phyloP scores from a whole-genome alignment of 2,113 vertebrate genomes.

The Hippocampus barbouri region DNA sequence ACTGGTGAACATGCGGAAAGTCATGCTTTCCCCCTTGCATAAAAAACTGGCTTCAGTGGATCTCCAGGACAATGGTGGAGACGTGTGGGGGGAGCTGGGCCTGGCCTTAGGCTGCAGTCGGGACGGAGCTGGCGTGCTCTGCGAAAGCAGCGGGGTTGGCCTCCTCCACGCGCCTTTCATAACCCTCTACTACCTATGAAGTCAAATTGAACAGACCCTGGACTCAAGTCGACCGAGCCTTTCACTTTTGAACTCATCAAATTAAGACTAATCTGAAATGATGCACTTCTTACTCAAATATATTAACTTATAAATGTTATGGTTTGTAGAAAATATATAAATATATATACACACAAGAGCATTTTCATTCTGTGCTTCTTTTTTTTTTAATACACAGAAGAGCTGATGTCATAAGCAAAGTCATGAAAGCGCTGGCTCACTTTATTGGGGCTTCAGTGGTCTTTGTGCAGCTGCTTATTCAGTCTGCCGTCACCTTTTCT shows the following conservation, averaged over 20 bases:
- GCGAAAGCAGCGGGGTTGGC: constrained; percentile 52
- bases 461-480: constrained; percentile 47
- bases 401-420: no score
- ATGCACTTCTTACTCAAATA: constrained; percentile 70
- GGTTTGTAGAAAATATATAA: constrained; percentile 57
- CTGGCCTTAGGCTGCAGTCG: constrained; percentile 67
- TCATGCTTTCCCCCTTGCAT: constrained; percentile 22
- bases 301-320: constrained; percentile 70
- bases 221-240: not conserved
- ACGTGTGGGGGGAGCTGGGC: constrained; percentile 56
- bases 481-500: constrained; percentile 7
- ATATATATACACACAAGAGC: constrained; percentile 26
- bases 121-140: constrained; percentile 49
- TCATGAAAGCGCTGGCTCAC: not conserved
- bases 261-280: constrained; percentile 6
- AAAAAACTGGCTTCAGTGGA: constrained; percentile 17
- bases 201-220: not conserved
- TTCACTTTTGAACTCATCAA: not conserved
- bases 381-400: not conserved
- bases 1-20: constrained; percentile 47
- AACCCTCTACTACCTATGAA: constrained; percentile 65
- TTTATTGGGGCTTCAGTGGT: not conserved
- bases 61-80: constrained; percentile 38
- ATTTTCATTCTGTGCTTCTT: not conserved
- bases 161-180: constrained; percentile 72